phyloP scores from a whole-genome alignment of 2,113 vertebrate species.

The Probosciger aterrimus region DNA sequence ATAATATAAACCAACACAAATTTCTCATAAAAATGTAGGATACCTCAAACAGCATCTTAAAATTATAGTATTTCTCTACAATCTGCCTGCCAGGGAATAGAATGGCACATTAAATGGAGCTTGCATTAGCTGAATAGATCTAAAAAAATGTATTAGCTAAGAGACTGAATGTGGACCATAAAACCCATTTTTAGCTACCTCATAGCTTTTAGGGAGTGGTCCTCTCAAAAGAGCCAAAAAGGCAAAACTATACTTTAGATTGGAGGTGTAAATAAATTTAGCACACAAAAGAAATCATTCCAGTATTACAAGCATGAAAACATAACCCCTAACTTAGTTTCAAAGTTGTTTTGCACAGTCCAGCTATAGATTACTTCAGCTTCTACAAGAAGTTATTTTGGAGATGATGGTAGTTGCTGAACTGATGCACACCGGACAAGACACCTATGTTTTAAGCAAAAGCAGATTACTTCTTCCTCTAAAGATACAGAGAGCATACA shows the following conservation, averaged over 20 bases:
- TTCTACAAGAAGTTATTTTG: background rate
- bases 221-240: background rate
- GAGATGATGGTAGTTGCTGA: background rate
- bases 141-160: background rate
- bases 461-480: background rate
- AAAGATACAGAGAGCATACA: background rate
- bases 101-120: background rate
- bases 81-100: background rate
- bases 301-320: background rate
- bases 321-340: background rate
- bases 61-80: background rate
- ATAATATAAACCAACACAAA: background rate
- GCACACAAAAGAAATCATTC: background rate
- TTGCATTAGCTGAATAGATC: background rate
- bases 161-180: background rate
- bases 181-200: background rate
- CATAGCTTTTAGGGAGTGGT: background rate
- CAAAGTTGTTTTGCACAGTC: background rate
- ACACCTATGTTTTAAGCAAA: background rate
- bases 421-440: background rate
- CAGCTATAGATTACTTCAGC: background rate
- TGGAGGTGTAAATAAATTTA: background rate
- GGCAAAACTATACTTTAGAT: background rate
- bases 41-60: background rate
- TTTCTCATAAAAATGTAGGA: background rate